Percentiles rank a stretch among this genome's conserved stretches.
phyloP scores from a whole-genome alignment of 2,113 vertebrate species.

The Podarcis raffonei region DNA sequence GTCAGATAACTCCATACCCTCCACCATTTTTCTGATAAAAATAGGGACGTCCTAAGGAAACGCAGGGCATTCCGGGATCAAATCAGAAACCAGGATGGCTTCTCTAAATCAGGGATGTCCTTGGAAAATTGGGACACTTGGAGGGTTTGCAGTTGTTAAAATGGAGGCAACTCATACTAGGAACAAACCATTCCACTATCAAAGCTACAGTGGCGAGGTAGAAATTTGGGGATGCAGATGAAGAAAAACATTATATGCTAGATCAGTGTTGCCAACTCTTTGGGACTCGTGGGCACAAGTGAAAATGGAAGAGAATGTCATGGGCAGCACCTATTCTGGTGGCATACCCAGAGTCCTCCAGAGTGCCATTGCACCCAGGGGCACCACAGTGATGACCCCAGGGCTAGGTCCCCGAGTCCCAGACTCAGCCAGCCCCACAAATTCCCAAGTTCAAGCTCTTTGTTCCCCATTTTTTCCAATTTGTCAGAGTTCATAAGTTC shows the following conservation, averaged over 20 bases:
- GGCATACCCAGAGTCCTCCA: too few species aligned
- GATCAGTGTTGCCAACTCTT: too few species aligned
- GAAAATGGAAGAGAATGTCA: neutral
- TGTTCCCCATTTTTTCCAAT: neutral
- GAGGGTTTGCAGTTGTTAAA: neutral
- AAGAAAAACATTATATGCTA: neutral
- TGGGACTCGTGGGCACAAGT: neutral
- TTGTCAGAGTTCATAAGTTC: neutral
- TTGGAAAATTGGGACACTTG: too few species aligned
- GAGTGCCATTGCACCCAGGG: too few species aligned
- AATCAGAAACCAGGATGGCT: too few species aligned
- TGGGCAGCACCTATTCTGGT: too few species aligned
- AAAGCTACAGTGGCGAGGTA: neutral
- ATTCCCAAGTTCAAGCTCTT: neutral
- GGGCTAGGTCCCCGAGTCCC: too few species aligned
- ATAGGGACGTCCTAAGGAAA: too few species aligned
- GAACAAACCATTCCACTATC: neutral
- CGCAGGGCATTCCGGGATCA: too few species aligned
- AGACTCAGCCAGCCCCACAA: neutral
- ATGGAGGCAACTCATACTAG: neutral
- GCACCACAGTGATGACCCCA: neutral
- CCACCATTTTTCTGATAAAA: too few species aligned
- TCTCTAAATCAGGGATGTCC: too few species aligned
- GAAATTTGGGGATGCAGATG: neutral
- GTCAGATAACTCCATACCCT: too few species aligned